phyloP scores from a whole-genome alignment of 2,888 invertebrate genomes.

The Crioceris asparagi region DNA sequence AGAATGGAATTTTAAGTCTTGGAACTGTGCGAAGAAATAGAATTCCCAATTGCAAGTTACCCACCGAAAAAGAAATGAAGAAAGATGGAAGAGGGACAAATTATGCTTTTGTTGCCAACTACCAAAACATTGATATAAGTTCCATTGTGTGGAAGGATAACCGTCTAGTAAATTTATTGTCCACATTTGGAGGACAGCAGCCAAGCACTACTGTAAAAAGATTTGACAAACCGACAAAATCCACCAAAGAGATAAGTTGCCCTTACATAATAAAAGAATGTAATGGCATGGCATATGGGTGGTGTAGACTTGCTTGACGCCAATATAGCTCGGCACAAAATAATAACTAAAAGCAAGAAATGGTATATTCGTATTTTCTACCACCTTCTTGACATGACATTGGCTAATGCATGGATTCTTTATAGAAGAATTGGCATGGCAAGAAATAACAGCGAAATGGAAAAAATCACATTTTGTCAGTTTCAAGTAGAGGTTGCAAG shows the following conservation, averaged over 20 bases:
- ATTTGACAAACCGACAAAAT: not conserved
- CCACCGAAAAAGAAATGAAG: slow-evolving; percentile 3
- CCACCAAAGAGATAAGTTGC: slow-evolving; percentile 1
- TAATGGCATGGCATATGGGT: slow-evolving; percentile 16
- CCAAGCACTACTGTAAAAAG: not conserved
- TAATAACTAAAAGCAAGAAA: slow-evolving; percentile 16
- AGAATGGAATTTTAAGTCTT: too few relatives aligned
- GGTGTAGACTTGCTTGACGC: slow-evolving; percentile 16
- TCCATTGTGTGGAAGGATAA: too few relatives aligned
- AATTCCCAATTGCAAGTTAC: not conserved
- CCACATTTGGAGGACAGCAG: not conserved
- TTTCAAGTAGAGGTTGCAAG: not conserved
- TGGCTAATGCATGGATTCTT: slow-evolving; percentile 17
- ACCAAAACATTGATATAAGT: too few relatives aligned
- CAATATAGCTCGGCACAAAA: slow-evolving; percentile 15
- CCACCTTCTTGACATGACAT: slow-evolving; percentile 15
- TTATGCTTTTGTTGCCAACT: slow-evolving; percentile 1
- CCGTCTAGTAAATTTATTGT: too few relatives aligned
- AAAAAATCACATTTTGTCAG: not conserved
- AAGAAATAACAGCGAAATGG: not conserved
- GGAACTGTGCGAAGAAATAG: too few relatives aligned
- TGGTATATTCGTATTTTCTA: slow-evolving; percentile 18
- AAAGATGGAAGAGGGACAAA: slow-evolving; percentile 6
- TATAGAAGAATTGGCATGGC: slow-evolving; percentile 8
- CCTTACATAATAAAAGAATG: slow-evolving; percentile 9